These are phyloP conservation scores for Coluber constrictor DNA, from an alignment of 2,797 vertebrate species.

Conservation along the genomic window DNA sequence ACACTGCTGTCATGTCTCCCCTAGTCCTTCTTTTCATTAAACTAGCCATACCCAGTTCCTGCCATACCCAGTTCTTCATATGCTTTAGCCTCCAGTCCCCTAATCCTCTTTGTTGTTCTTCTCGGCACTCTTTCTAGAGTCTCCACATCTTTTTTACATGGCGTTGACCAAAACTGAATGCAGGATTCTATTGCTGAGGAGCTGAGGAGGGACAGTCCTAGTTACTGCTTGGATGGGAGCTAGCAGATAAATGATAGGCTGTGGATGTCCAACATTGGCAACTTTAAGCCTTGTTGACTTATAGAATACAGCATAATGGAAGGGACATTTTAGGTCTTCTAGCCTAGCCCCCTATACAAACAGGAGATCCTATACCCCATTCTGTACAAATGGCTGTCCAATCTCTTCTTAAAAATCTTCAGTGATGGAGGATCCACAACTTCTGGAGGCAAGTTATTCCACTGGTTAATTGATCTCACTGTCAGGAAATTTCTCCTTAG, in stretches of 20 bases:
- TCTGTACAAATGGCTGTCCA: not conserved
- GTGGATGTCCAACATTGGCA: not conserved
- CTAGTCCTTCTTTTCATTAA: too few relatives aligned
- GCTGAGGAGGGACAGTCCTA: not conserved
- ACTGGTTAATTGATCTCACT: not conserved
- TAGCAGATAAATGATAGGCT: not conserved
- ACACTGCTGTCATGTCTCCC: too few relatives aligned
- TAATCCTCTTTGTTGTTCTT: too few relatives aligned
- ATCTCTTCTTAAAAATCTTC: too few relatives aligned
- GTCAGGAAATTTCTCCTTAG: not conserved
- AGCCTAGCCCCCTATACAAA: not conserved
- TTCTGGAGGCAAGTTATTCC: not conserved
- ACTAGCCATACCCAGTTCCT: too few relatives aligned
- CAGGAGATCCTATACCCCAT: not conserved
- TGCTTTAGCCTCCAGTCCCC: too few relatives aligned
- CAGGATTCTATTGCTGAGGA: too few relatives aligned
- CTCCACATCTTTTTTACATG: too few relatives aligned
- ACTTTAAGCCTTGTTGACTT: not conserved
- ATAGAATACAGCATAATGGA: not conserved
- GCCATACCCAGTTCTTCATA: too few relatives aligned
- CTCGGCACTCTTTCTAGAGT: too few relatives aligned
- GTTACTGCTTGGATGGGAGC: not conserved
- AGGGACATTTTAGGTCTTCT: not conserved
- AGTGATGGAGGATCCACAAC: not conserved
- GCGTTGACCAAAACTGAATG: too few relatives aligned